Conservation (phyloP, 2,113 vertebrate genomes). For the Illadopsis cleaveri region DNA sequence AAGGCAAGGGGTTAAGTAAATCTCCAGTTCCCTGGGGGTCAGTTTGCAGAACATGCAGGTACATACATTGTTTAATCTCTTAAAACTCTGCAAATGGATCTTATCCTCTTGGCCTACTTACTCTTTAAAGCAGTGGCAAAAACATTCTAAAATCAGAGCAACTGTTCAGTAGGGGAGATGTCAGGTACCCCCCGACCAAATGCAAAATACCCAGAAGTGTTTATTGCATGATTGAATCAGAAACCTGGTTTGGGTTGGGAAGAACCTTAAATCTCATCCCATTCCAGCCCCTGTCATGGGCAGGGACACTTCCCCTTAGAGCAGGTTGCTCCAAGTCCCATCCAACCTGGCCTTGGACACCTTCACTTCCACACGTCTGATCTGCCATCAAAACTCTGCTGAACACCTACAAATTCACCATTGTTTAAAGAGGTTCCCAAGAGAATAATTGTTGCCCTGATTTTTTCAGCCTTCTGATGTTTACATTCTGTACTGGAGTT, state of each 20-base stretch:
- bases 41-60: neutral
- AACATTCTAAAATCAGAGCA: neutral
- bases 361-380: neutral
- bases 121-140: neutral
- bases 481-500: no score
- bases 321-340: neutral
- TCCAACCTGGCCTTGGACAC: neutral
- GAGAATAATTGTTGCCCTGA: no score
- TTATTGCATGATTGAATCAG: neutral
- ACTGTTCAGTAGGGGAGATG: neutral
- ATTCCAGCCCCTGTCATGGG: neutral
- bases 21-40: neutral
- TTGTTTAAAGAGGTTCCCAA: neutral
- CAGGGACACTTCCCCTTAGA: neutral
- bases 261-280: neutral
- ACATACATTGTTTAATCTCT: neutral
- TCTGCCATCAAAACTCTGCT: neutral
- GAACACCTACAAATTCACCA: neutral
- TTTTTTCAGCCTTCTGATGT: no score
- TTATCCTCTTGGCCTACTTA: neutral
- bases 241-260: neutral
- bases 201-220: neutral
- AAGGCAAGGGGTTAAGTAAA: constrained; percentile 21
- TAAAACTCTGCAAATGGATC: neutral
- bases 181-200: neutral